Base-by-base conservation (phyloP, 2,797 vertebrate species). In the Lagodon rhomboides region DNA sequence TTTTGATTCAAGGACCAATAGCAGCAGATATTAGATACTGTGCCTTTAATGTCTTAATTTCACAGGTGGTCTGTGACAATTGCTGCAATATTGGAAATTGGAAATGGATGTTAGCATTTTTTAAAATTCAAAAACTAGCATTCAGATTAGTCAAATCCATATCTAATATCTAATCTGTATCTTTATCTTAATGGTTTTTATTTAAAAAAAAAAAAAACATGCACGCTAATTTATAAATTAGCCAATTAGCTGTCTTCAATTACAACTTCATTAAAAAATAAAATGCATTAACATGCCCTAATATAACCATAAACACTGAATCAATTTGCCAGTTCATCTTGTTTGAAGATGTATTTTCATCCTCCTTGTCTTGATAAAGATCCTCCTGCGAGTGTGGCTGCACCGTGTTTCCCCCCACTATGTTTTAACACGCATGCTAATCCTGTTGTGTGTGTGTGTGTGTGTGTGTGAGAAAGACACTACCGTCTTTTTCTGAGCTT, bases 361-460 rank as follows among this genome's bases (percentile, higher is more conserved):
- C 77, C 55, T 75, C 22, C 51, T 80, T 51, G 58, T 83, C 65
- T 75, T 76, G 67, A 91, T 82, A 73, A 87, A 87, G 73, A 87
- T 87, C 82, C 58, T 81, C 43, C 67, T 20, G 16, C 55, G 74
- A 80, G 75, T 60, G 77, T 67, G 67, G 49, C 34, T 68, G 44
- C 30, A 56, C 47, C 12, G 4, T 5, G 10, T 72, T 61, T 76
- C 56, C 73, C 7, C 62, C 51, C 59, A 20, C 51, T 79, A 23
- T 64, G n/a, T 72, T 88, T 71, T 85, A 91, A 87, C 75, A 86
- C 75, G 86, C 78, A 75, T 83, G 79, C 59, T 90, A 92, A 92
- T 92, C 91, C 87, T 77, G 76, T 90, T 90, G 62, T 56, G 43
- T 41, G 64, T 34, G 43, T 34, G 43, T 56, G 47, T 61, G 64